phyloP scores from a whole-genome alignment of 37 sponge, comb jelly and placozoan genomes.

The Chondrilla cf. caribensis region DNA sequence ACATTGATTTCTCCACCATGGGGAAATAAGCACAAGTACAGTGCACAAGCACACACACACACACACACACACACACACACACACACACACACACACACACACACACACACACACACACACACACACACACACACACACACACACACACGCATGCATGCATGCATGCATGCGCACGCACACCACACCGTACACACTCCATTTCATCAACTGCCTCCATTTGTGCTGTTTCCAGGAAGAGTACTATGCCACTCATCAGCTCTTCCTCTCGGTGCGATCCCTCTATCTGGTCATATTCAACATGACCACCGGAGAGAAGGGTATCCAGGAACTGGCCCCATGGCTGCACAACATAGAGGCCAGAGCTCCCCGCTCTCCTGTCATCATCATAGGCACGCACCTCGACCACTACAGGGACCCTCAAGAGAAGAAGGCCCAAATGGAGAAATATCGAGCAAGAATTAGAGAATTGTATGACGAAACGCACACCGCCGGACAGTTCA shows the following conservation, averaged over 20 bases:
- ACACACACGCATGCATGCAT: too few species aligned
- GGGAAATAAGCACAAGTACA: too few species aligned
- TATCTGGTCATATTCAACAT: constrained; percentile 82
- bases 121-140: too few species aligned
- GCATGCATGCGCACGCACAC: too few species aligned
- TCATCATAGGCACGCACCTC: constrained; percentile 84
- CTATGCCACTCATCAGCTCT: constrained; percentile 93
- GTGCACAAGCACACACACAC: too few species aligned
- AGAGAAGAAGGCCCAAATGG: constrained; percentile 55
- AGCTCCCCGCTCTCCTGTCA: constrained; percentile 88
- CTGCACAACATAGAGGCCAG: constrained; percentile 92
- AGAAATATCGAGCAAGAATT: constrained; percentile 39
- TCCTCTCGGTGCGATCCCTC: constrained; percentile 82
- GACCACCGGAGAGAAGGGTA: constrained; percentile 68
- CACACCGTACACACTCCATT: too few species aligned
- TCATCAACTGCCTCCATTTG: too few species aligned
- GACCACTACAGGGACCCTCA: constrained; percentile 53
- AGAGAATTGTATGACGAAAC: constrained; percentile 41
- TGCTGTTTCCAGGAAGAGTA: constrained; percentile 95
- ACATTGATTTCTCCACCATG: too few species aligned
- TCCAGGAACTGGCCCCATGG: constrained; percentile 74
- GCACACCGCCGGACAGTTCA: constrained; percentile 43
- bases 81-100: too few species aligned
- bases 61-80: too few species aligned
- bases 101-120: too few species aligned